Evolutionary conservation across 2,113 vertebrate species (phyloP), one percentile per base, ranked within the genome.

Genomic region (Clinocottus analis): DNA sequence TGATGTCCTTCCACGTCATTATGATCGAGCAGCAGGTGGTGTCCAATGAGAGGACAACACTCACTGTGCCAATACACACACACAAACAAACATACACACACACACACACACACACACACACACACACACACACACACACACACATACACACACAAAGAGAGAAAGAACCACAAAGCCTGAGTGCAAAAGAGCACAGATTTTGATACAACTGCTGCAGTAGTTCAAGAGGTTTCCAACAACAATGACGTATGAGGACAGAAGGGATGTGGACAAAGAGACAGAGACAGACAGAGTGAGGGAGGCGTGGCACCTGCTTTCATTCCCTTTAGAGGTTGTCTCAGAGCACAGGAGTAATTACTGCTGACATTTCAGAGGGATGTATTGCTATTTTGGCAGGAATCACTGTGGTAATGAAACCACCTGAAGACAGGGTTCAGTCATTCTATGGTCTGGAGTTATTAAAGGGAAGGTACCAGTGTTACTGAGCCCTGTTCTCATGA

Each of bases 351-450:
- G 79, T 90, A 90, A 90, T 90, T 89, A 89, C 84, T 56, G 79
- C 75, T 92, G 89, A 89, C 89, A 90, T 93, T 90, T 92, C 77
- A 72, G 63, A 76, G 79, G 75, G 80, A 88, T 79, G 82, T 91
- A 85, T 91, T 89, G 74, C 87, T 83, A 75, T 90, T n/a, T 86
- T 89, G 89, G 85, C 37, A 76, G 78, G 74, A 49, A 41, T 76
- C 73, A 75, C 71, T 70, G 76, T 77, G 73, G 82, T 78, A 81
- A 84, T 85, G 62, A 81, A 72, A 80, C 45, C 69, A 85, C 80
- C 84, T 77, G 68, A 66, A 61, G 83, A 55, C 79, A 45, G 77
- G 61, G 82, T 80, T 86, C 65, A 68, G 53, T 37, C 23, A 35
- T 63, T 87, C 53, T 60, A 0, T 31, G 45, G 63, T 39, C 8